Percentiles rank a stretch among this genome's conserved stretches.
These are phyloP conservation scores for Sebastes alutus DNA, from an alignment of 2,797 vertebrate species.

Conservation along the genomic window DNA sequence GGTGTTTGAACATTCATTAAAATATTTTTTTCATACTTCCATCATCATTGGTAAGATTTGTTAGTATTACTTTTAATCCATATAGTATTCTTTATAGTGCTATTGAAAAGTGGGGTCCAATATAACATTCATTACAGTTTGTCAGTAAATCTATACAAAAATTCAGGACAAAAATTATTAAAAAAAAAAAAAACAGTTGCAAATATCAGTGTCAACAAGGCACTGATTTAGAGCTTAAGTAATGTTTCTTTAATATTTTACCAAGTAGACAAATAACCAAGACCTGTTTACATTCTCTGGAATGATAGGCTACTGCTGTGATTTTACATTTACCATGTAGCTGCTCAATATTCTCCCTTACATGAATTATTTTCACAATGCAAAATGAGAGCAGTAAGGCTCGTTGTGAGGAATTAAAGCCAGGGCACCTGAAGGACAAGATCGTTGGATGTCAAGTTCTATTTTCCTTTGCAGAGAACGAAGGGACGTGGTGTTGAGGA, in stretches of 20 bases:
- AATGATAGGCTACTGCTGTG: slow-evolving; percentile 31
- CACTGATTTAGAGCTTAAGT: slow-evolving; percentile 16
- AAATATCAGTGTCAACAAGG: slow-evolving; percentile 6
- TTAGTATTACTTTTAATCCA: slow-evolving; percentile 6
- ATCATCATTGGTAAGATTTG: slow-evolving; percentile 17
- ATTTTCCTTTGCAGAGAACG: slow-evolving; percentile 37
- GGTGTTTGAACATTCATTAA: slow-evolving; percentile 52
- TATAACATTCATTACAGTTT: slow-evolving; percentile 31
- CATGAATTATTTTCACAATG: slow-evolving; percentile 22
- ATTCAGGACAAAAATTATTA: slow-evolving; percentile 3
- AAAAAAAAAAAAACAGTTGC: background rate
- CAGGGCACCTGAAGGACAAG: slow-evolving; percentile 43
- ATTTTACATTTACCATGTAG: slow-evolving; percentile 32
- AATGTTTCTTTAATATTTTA: slow-evolving; percentile 10
- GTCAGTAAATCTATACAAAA: slow-evolving; percentile 20
- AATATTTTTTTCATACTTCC: slow-evolving; percentile 16
- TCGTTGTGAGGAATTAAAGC: slow-evolving; percentile 66
- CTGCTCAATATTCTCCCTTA: slow-evolving; percentile 29
- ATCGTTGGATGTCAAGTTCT: slow-evolving; percentile 37
- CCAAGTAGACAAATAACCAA: slow-evolving; percentile 20
- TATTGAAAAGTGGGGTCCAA: slow-evolving; percentile 17
- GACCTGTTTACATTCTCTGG: slow-evolving; percentile 39
- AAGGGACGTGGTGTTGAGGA: slow-evolving; percentile 14
- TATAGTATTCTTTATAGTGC: slow-evolving; percentile 5
- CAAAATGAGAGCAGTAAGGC: slow-evolving; percentile 61